These are phyloP conservation scores for Lasiommata megera DNA, from an alignment of 2,888 invertebrate genomes.

Conservation along the genomic window DNA sequence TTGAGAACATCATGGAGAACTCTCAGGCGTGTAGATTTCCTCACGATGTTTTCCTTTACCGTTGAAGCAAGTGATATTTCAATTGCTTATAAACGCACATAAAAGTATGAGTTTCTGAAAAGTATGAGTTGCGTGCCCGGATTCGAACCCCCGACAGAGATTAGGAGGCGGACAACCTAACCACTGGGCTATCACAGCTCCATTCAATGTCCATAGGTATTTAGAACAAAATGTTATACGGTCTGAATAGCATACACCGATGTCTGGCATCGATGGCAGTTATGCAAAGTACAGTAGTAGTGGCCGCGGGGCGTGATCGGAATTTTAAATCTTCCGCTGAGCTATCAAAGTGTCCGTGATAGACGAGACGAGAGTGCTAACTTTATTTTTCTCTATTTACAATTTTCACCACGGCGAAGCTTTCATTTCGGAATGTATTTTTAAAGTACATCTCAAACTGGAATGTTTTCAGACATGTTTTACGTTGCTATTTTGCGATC, in stretches of 20 bases:
- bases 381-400: slow-evolving; percentile 5
- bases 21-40: too few relatives aligned
- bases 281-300: slow-evolving; percentile 16
- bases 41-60: too few relatives aligned
- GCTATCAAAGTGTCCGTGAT: slow-evolving; percentile 7
- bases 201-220: too few relatives aligned
- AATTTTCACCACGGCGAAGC: not conserved
- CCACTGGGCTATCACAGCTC: too few relatives aligned
- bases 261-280: slow-evolving; percentile 19
- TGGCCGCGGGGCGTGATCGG: slow-evolving; percentile 15
- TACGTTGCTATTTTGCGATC: not conserved
- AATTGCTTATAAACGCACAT: too few relatives aligned
- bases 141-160: too few relatives aligned
- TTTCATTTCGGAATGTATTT: not conserved
- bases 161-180: too few relatives aligned
- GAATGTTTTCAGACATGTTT: not conserved
- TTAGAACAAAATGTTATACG: too few relatives aligned
- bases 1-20: too few relatives aligned
- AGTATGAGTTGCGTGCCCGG: too few relatives aligned
- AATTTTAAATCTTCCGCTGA: slow-evolving; percentile 19
- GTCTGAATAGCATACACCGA: not conserved
- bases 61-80: too few relatives aligned
- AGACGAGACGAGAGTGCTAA: not conserved
- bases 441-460: not conserved
- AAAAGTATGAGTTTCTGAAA: too few relatives aligned